Conservation (phyloP, 2,797 vertebrate genomes). For the Syngnathus rostellatus region DNA sequence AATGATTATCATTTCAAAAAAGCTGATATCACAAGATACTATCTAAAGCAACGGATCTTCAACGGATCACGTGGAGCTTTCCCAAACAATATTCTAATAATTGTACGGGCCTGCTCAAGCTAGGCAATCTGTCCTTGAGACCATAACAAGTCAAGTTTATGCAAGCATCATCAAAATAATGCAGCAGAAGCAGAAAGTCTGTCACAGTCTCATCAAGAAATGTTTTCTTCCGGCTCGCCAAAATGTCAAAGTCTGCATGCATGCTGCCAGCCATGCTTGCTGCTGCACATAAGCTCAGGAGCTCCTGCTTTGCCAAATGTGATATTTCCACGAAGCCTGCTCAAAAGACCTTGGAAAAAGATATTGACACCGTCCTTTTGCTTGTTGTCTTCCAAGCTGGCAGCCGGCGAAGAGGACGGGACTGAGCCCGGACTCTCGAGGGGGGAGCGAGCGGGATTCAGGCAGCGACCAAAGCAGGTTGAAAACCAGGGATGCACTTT, state of each 20-base stretch:
- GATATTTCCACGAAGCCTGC: neutral
- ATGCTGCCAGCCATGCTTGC: neutral
- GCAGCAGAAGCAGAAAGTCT: no score
- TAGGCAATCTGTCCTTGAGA: neutral
- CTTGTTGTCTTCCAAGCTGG: conserved; percentile 36
- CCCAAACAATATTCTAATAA: neutral
- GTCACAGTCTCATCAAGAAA: no score
- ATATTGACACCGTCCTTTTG: neutral
- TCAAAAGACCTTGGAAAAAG: neutral
- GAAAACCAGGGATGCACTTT: conserved; percentile 20
- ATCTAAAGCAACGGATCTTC: no score
- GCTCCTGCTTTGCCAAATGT: neutral
- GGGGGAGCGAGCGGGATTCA: conserved; percentile 19
- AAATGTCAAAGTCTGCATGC: neutral
- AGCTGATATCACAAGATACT: neutral
- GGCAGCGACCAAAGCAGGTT: conserved; percentile 18
- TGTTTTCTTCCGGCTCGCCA: neutral
- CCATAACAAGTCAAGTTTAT: no score
- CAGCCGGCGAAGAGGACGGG: conserved; percentile 36
- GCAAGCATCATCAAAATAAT: no score
- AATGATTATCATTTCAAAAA: neutral
- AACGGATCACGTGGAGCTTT: no score
- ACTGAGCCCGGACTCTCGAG: conserved; percentile 27
- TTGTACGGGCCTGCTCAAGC: neutral
- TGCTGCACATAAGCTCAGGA: neutral